Evolutionary conservation across 2,888 invertebrate species (phyloP), one percentile per base, ranked within the genome.

Genomic region (Sphaeridia pumilis): DNA sequence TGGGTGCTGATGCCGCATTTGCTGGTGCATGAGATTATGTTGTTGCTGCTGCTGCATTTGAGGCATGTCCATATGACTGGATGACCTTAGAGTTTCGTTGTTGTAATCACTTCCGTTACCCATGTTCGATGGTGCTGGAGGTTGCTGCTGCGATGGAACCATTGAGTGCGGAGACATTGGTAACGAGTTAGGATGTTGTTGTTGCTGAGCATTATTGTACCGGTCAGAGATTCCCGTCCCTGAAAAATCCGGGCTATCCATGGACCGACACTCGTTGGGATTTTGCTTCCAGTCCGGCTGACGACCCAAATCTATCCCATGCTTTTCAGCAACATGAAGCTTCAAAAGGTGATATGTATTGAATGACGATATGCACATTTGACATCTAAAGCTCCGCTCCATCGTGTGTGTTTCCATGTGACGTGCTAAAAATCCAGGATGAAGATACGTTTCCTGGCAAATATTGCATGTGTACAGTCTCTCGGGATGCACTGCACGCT

Each of bases 401-500:
- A 51, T 36, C 2, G 51, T 51, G 22, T 51, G 51, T 5, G 51
- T 46, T 21, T 51, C 51, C 51, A 51, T 51, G 20, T 51, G 51
- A 21, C 51, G 51, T 25, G 51, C 51, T 17, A 51, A 26, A 25
- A 51, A 51, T 20, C 51, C 51, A 35, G 51, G 45, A 27, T 51
- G 51, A 7, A 51, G 28, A 31, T 51, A 51, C 4, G 51, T 51
- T 7, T 51, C 51, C 22, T 46, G 44, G 28, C 51, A 51, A 4
- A 51, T 46, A n/a, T 31, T 46, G 21, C 51, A 51, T 35, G 44
- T 46, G 26, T 45, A 45, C 27, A 51, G 45, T 51, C 45, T 51
- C 17, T 51, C 51, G 20, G 51, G 46, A 25, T 50, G 50, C 24
- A 50, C 34, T 14, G 36, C 35, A 47, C 46, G n/a, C 27, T 45